Base-by-base conservation (phyloP, 92 coral and sea anemone species). In the Parazoanthus atlanticus region DNA sequence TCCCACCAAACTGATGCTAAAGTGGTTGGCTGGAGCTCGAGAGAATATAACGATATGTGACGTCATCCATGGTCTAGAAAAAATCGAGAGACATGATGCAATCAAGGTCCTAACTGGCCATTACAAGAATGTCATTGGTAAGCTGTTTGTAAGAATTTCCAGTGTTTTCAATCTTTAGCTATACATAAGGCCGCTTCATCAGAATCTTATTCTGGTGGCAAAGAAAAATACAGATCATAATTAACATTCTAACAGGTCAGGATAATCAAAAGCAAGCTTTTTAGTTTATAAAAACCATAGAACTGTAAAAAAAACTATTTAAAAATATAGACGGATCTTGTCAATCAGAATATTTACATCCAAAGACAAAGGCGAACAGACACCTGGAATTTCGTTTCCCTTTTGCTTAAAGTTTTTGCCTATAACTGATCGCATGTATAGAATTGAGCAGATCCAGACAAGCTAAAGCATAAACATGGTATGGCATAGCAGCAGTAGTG, bases 1-100 rank as follows among this genome's bases (percentile, higher is more conserved):
- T 16, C 86, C 86, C 26, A 82, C 86, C 29, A 66, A 82, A 82
- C 49, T 54, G 33, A 34, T 82, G 56, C 76, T 82, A 11, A 10
- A 38, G 36, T 82, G 86, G 86, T 25, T 82, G 71, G 58, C 32
- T 2, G 38, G 25, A 5, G 75, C 86, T 36, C 47, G 58, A 82
- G 56, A 23, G 6, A 0, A n/a, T 28, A 40, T 31, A 28, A 82
- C 86, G 29, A 26, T 82, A 13, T 17, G 36, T 26, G 86, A 66
- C 15, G 8, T 82, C 32, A 82, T 82, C 56, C 2, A 66, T 8
- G 56, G 49, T 46, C 19, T 82, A 36, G 76, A 65, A 65, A 8
- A 8, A 25, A 82, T 82, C 25, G 76, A 16, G 58, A 65, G 86
- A 41, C 10, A n/a, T 65, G 86, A 82, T 30, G 86, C 86, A 65